Conservation (phyloP, 2,797 vertebrate genomes). For the Ceryle rudis region DNA sequence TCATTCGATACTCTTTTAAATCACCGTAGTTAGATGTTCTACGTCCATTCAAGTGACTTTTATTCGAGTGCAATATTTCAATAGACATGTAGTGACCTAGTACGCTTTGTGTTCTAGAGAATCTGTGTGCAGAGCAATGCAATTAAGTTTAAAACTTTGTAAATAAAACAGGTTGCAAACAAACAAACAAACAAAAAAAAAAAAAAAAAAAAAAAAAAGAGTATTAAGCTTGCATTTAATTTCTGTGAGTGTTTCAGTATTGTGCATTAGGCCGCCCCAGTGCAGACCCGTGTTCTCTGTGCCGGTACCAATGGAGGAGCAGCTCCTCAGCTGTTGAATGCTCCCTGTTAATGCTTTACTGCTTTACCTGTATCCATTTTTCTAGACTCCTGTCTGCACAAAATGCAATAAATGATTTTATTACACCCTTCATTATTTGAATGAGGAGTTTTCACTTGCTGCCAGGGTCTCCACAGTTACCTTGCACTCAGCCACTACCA, state of each 20-base stretch:
- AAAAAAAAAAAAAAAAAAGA: conserved; percentile 47
- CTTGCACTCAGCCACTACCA: not conserved
- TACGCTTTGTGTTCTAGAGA: conserved; percentile 81
- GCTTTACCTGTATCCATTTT: conserved; percentile 94
- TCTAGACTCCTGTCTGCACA: conserved; percentile 99
- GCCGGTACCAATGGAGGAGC: conserved; percentile 89
- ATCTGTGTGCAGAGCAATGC: conserved; percentile 80
- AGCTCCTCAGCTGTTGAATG: conserved; percentile 92
- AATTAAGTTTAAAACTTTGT: conserved; percentile 79
- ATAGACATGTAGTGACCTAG: conserved; percentile 79
- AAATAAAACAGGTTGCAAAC: conserved; percentile 80
- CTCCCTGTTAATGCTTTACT: conserved; percentile 95
- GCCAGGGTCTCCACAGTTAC: not conserved
- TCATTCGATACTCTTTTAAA: conserved; percentile 73
- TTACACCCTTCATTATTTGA: conserved; percentile 83
- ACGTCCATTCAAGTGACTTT: conserved; percentile 81
- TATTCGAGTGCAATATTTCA: conserved; percentile 82
- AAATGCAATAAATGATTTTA: conserved; percentile 99
- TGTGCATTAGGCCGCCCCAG: conserved; percentile 74
- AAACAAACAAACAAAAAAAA: conserved; percentile 67
- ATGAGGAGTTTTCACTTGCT: not conserved
- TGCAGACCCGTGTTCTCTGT: conserved; percentile 86
- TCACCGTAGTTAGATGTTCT: conserved; percentile 80
- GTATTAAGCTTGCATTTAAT: conserved; percentile 87
- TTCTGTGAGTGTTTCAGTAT: conserved; percentile 92